Evolutionary conservation across 2,888 invertebrate genomes (phyloP), one percentile per base, ranked within the genome.

Genomic region (Drosophila barbarae): DNA sequence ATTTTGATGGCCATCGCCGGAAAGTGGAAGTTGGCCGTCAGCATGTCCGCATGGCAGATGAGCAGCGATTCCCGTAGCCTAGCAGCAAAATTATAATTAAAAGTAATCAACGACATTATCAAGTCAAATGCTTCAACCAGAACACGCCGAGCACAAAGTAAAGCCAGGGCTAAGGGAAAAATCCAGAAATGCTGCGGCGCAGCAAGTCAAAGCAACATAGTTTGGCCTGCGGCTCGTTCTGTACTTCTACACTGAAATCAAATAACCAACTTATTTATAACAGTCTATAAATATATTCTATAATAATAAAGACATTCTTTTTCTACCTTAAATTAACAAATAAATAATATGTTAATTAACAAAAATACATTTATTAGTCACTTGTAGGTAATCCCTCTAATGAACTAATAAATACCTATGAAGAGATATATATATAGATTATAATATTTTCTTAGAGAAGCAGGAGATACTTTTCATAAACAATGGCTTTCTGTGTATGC

Each of bases 91-190:
- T 81, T 83, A 71, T 80, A 80, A 80, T 84, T 80, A 80, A 80
- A 80, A 83, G 84, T 83, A 77, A 80, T 80, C 80, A 80, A 73
- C 76, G 78, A 74, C 81, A 81, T 81, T 83, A 76, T 74, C 73
- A 79, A 74, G 81, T 70, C 55, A 78, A 76, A 80, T 80, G 76
- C 69, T 58, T 60, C 63, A 64, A 75, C 67, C 64, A 61, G 51
- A 57, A 58, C 41, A 55, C 52, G 3, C 38, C n/a, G 18, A 44
- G 32, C 55, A 54, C 60, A 65, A 64, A 64, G 64, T 58, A 38
- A 51, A 52, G 42, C 42, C 59, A n/a, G 44, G 50, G 44, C 26
- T 1, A 15, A 26, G 28, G 50, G 23, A 42, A 30, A 77, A 58
- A 60, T 23, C 59, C 50, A 50, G 30, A 64, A 64, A 35, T 51